Conservation (phyloP, 2,797 vertebrate genomes). For the Lindbergichthys nudifrons region DNA sequence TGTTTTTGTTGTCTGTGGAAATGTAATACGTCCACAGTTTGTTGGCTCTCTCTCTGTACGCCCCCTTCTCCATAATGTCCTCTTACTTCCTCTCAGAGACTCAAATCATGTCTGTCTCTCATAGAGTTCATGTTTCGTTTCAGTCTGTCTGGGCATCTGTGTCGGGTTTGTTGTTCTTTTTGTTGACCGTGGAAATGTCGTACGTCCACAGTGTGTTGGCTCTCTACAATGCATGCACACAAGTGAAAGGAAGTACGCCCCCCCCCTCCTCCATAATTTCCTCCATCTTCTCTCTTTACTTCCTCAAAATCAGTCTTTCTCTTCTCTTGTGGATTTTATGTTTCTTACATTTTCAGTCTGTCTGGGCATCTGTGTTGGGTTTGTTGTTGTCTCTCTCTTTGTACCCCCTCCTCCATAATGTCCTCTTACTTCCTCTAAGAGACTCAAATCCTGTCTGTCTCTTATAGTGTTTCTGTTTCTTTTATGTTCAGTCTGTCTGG, state of each 20-base stretch:
- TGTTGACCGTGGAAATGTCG: conserved; percentile 17
- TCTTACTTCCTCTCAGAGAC: background rate
- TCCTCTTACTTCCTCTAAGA: background rate
- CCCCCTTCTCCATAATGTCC: background rate
- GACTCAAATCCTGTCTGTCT: background rate
- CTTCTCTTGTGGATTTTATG: too few species aligned
- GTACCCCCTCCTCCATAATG: background rate
- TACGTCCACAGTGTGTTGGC: conserved; percentile 9
- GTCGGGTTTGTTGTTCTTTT: background rate
- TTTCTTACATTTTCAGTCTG: too few species aligned
- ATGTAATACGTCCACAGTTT: conserved; percentile 14
- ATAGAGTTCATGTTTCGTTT: too few species aligned
- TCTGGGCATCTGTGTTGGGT: conserved; percentile 46
- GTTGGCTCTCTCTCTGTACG: background rate
- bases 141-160: conserved; percentile 55
- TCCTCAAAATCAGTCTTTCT: too few species aligned
- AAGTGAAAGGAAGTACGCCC: too few species aligned
- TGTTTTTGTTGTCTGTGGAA: conserved; percentile 15
- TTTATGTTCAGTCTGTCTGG: too few species aligned
- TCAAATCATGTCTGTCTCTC: too few species aligned
- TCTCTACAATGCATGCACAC: too few species aligned
- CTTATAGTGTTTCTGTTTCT: too few species aligned
- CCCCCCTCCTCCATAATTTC: too few species aligned
- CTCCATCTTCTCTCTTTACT: too few species aligned
- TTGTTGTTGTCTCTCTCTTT: background rate